These are phyloP conservation scores for Brotula barbata DNA, from an alignment of 2,797 vertebrate genomes.

Conservation along the genomic window DNA sequence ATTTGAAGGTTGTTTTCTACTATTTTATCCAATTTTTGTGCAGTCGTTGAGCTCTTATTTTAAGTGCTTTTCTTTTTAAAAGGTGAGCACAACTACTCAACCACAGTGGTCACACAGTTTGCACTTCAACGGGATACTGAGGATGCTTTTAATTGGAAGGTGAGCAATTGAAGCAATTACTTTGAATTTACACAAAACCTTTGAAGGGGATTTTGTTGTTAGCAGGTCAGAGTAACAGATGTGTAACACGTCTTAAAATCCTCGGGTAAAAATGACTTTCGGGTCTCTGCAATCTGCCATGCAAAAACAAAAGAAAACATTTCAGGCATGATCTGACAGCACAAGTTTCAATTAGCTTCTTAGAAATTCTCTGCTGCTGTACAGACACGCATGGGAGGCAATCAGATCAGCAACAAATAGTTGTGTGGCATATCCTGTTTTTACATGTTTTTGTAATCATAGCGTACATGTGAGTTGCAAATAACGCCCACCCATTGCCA, in stretches of 20 bases:
- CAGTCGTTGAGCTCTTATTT: too few relatives aligned
- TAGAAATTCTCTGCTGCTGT: conserved; percentile 42
- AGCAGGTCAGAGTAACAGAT: too few relatives aligned
- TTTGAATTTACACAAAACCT: neutral
- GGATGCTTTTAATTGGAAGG: neutral
- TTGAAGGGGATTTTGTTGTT: neutral
- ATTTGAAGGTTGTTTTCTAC: too few relatives aligned
- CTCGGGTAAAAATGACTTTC: too few relatives aligned
- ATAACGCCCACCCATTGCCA: neutral
- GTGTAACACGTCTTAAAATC: too few relatives aligned
- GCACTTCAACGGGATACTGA: neutral
- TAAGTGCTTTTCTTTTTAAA: too few relatives aligned
- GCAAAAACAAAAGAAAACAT: neutral
- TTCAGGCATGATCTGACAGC: neutral
- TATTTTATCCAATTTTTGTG: too few relatives aligned
- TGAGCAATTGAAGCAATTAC: neutral
- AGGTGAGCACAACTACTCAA: too few relatives aligned
- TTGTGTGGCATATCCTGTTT: conserved; percentile 43
- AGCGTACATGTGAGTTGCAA: conserved; percentile 13
- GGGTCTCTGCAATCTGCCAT: too few relatives aligned
- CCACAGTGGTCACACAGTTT: too few relatives aligned
- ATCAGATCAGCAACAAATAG: conserved; percentile 34
- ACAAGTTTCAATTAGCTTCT: conserved; percentile 1
- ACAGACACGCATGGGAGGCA: conserved; percentile 31
- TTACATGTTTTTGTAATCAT: conserved; percentile 31